A percentile compares a stretch with the other conserved stretches of the same genome.
These are phyloP conservation scores for Platysteira castanea DNA, from an alignment of 2,113 vertebrate species.

Conservation along the genomic window DNA sequence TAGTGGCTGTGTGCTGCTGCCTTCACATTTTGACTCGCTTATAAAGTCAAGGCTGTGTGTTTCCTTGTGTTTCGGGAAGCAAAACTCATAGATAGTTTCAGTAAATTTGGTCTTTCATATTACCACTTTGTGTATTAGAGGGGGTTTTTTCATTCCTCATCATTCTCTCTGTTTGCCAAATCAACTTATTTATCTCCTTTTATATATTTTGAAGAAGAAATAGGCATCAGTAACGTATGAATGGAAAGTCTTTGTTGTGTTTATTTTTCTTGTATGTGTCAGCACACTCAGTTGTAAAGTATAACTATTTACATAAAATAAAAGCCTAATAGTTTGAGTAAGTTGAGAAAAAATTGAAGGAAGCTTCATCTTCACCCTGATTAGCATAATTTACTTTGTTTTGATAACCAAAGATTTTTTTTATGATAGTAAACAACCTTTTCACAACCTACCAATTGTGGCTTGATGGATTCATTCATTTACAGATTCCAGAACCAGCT, in stretches of 20 bases:
- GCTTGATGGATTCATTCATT: conserved; percentile 1
- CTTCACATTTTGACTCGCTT: neutral
- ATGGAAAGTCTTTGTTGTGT: neutral
- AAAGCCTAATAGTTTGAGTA: neutral
- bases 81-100: neutral
- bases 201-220: neutral
- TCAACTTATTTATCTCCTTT: neutral
- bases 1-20: neutral
- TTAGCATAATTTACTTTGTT: neutral
- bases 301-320: neutral
- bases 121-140: neutral
- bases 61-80: neutral
- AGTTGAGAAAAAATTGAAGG: neutral
- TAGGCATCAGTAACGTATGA: neutral
- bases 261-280: neutral
- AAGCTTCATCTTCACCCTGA: neutral
- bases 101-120: neutral
- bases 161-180: neutral
- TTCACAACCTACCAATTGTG: neutral
- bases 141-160: neutral
- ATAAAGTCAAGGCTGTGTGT: neutral
- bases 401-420: neutral
- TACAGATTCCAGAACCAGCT: neutral
- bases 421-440: neutral
- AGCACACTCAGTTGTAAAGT: neutral